Conservation (phyloP, 1,140 invertebrate genomes). For the Colletes latitarsis region DNA sequence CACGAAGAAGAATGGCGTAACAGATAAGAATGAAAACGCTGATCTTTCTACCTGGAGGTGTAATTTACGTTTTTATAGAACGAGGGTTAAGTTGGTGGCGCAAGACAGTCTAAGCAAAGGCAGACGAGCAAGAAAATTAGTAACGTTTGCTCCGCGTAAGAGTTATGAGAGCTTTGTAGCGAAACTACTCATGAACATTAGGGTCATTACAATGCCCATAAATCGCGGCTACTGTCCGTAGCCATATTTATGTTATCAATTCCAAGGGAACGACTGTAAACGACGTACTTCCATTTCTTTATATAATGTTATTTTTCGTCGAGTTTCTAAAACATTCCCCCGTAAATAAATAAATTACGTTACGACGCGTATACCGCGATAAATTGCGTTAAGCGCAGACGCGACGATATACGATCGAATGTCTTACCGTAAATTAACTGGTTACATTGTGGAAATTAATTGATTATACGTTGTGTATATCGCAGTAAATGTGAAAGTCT, state of each 20-base stretch:
- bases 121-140: conserved; percentile 71
- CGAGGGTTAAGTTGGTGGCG: conserved; percentile 39
- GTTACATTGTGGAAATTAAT: too few species aligned
- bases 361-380: too few species aligned
- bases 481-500: too few species aligned
- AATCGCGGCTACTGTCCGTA: conserved; percentile 72
- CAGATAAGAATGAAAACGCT: conserved; percentile 61
- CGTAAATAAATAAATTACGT: too few species aligned
- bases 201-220: conserved; percentile 77
- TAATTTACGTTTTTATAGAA: conserved; percentile 66
- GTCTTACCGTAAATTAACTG: too few species aligned
- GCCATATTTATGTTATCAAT: conserved; percentile 76
- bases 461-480: too few species aligned
- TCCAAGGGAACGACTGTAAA: conserved; percentile 42
- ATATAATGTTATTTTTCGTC: too few species aligned
- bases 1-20: conserved; percentile 1
- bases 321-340: too few species aligned
- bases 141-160: conserved; percentile 65
- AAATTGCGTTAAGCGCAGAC: too few species aligned
- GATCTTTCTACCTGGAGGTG: conserved; percentile 49
- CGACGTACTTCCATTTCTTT: too few species aligned
- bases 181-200: conserved; percentile 77
- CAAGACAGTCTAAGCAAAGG: conserved; percentile 54
- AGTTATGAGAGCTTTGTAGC: conserved; percentile 73
- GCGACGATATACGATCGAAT: too few species aligned